Conservation (phyloP, 2,113 vertebrate species). For the Emydocephalus ijimae region DNA sequence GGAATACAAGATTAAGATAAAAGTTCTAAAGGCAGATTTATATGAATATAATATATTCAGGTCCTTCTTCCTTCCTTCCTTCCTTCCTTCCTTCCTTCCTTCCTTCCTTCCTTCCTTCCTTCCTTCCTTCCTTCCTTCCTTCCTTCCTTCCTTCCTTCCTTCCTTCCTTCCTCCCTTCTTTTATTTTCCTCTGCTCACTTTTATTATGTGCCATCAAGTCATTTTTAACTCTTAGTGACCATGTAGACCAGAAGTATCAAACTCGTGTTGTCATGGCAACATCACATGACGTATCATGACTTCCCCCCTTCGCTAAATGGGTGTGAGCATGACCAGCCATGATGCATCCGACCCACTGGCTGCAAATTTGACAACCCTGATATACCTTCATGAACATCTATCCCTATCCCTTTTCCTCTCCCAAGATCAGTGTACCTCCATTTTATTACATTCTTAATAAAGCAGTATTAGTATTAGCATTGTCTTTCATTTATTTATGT, state of each 20-base stretch:
- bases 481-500: conserved; percentile 7
- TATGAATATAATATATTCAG: neutral
- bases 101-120: neutral
- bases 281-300: no score
- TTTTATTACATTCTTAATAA: conserved; percentile 15
- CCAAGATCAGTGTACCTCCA: neutral
- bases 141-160: no score
- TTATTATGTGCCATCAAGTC: neutral
- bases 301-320: no score
- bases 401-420: neutral
- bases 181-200: neutral
- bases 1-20: neutral
- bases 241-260: no score
- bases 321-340: no score
- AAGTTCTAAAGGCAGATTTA: neutral
- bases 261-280: no score
- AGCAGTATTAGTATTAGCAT: neutral
- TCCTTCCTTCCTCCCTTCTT: no score
- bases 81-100: no score
- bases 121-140: no score
- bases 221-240: neutral
- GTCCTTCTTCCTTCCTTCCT: neutral
- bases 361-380: no score
- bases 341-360: no score
- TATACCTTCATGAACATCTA: neutral